Base-by-base conservation (phyloP, 1,140 invertebrate species). In the Drosophila nigromelanica region DNA sequence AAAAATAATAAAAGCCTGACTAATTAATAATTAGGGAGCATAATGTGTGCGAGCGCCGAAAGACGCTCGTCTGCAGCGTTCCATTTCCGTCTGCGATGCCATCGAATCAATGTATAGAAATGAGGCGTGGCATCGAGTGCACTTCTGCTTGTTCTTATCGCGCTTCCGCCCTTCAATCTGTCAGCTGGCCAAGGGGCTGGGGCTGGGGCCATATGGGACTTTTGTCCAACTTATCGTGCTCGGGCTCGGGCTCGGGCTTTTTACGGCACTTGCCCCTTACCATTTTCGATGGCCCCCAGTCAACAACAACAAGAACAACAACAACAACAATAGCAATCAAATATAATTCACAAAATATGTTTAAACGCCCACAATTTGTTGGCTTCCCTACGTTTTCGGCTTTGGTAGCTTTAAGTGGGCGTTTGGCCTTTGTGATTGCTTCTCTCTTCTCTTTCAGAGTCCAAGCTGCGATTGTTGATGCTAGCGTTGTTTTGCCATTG, bases 271-370 rank as follows among this genome's bases (percentile, higher is more conserved):
- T 30, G 47, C 21, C 14, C 35, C 10, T 50, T 21, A 39, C 27
- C n/a, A 18, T 30, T 54, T 54, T 52, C 27, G 21, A 37, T 39
- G 35, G 30, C 35, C 50, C 51, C 18, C 14, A 43, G 7, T 5
- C 18, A 27, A 50, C 52, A 40, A 47, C 40, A 35, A 45, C 37
- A 39, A 12, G 50, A n/a, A n/a, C n/a, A n/a, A n/a, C 18, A 59
- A 59, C 52, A 42, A 47, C 52, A 69, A 68, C 71, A 66, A 66
- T 69, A 81, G 78, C 75, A 82, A 82, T 87, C 78, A 68, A 86
- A 86, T 82, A 87, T 81, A 78, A 78, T 86, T 67, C 60, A 87
- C 78, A 78, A 87, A 86, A 87, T 86, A 86, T 86, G 85, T 77
- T 81, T 68, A 61, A 73, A 87, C 81, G 81, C 81, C 81, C 82